These are phyloP conservation scores for Antedon bifida DNA, from an alignment of 35 echinoderm and acorn worm genomes.

Conservation along the genomic window DNA sequence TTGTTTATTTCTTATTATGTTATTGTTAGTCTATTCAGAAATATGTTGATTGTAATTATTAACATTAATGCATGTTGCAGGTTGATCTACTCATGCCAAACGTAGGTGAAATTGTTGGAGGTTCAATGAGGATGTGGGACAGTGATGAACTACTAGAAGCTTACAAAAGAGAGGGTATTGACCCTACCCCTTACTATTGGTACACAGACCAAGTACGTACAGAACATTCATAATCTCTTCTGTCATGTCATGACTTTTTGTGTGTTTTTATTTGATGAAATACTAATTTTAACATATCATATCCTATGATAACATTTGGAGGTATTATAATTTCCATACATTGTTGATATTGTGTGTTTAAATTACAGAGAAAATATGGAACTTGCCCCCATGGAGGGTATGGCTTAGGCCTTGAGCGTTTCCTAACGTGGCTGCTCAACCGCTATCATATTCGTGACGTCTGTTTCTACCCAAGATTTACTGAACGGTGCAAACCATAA, in stretches of 20 bases:
- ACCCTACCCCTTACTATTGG: conserved; percentile 94
- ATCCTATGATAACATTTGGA: no score
- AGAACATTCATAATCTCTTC: not conserved
- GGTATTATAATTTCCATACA: no score
- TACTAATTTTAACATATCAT: no score
- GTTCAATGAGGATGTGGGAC: conserved; percentile 96
- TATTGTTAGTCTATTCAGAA: no score
- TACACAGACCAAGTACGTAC: conserved; percentile 86
- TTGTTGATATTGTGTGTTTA: no score
- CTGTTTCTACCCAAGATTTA: conserved; percentile 82
- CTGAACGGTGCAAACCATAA: conserved; percentile 89
- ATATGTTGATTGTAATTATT: no score
- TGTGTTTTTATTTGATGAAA: no score
- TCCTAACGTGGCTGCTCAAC: conserved; percentile 93
- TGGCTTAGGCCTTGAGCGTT: conserved; percentile 84
- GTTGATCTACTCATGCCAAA: conserved; percentile 94
- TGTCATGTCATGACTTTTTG: no score
- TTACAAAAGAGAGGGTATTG: conserved; percentile 70
- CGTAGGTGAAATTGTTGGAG: conserved; percentile 95
- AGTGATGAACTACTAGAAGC: conserved; percentile 77
- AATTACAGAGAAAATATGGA: conserved; percentile 86
- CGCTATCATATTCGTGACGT: conserved; percentile 87
- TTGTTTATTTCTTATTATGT: no score
- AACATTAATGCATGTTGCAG: conserved; percentile 24
- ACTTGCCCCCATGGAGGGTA: conserved; percentile 94